phyloP scores from a whole-genome alignment of 2,888 invertebrate genomes.

The Neria commutata region DNA sequence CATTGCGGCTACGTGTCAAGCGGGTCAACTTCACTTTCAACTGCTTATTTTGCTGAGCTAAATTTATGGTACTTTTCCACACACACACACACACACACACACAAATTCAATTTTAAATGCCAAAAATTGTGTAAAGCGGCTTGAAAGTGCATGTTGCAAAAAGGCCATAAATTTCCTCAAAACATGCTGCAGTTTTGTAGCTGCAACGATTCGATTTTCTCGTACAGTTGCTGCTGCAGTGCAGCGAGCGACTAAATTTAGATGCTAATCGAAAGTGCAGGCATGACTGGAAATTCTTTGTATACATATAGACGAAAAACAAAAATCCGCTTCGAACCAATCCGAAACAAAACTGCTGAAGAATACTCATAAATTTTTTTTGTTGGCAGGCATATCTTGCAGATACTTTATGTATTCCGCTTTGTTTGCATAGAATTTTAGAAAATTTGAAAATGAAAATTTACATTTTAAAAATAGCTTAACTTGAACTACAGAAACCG shows the following conservation, averaged over 20 bases:
- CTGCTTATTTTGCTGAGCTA: background rate
- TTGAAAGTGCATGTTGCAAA: background rate
- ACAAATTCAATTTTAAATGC: background rate
- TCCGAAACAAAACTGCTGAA: conserved; percentile 24
- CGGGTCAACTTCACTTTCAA: background rate
- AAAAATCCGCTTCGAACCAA: background rate
- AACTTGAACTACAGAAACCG: conserved; percentile 36
- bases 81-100: too few species aligned
- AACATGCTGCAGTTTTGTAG: too few species aligned
- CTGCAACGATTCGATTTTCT: too few species aligned
- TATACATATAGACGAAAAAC: conserved; percentile 13
- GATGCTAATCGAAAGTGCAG: conserved; percentile 5
- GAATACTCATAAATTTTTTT: conserved; percentile 50
- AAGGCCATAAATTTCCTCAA: conserved; percentile 1
- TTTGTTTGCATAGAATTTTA: too few species aligned
- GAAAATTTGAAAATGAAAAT: background rate
- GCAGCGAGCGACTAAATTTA: too few species aligned
- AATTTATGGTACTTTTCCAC: background rate
- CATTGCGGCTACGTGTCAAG: too few species aligned
- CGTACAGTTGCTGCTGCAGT: too few species aligned
- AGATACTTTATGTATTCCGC: conserved; percentile 2
- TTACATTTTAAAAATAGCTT: conserved; percentile 43
- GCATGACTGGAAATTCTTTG: too few species aligned
- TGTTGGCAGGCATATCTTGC: conserved; percentile 1
- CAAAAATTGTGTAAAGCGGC: background rate